Evolutionary conservation across 1,140 invertebrate species (phyloP).

Genomic region (Temnothorax nylanderi): DNA sequence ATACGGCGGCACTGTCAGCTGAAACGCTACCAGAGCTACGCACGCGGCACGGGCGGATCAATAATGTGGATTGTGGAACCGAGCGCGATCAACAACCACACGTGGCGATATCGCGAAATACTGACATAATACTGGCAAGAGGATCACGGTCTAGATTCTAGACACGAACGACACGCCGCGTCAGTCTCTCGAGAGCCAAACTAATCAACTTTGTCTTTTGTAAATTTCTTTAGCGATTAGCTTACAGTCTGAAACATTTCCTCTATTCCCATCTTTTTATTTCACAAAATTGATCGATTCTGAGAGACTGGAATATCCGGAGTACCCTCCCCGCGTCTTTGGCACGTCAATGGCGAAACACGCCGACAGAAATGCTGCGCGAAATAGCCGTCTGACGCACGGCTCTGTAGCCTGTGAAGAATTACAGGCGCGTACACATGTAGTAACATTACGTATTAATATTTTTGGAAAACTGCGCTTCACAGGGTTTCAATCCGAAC

Average conservation of each 20-base stretch:
- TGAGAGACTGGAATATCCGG: neutral
- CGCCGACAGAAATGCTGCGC: neutral
- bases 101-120: neutral
- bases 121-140: neutral
- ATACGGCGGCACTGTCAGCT: constrained; percentile 48
- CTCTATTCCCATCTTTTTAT: neutral
- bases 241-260: neutral
- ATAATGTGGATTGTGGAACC: constrained; percentile 30
- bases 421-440: neutral
- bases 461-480: neutral
- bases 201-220: neutral
- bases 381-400: neutral
- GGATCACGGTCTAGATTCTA: neutral
- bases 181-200: neutral
- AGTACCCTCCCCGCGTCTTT: neutral
- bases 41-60: constrained; percentile 17
- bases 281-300: neutral
- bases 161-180: neutral
- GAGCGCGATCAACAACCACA: neutral
- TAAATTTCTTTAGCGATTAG: neutral
- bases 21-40: constrained; percentile 48
- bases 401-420: neutral
- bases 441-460: neutral
- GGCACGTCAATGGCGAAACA: no score
- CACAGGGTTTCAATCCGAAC: neutral